Evolutionary conservation across 2,113 vertebrate species (phyloP).

Genomic region (Acrocephalus arundinaceus): DNA sequence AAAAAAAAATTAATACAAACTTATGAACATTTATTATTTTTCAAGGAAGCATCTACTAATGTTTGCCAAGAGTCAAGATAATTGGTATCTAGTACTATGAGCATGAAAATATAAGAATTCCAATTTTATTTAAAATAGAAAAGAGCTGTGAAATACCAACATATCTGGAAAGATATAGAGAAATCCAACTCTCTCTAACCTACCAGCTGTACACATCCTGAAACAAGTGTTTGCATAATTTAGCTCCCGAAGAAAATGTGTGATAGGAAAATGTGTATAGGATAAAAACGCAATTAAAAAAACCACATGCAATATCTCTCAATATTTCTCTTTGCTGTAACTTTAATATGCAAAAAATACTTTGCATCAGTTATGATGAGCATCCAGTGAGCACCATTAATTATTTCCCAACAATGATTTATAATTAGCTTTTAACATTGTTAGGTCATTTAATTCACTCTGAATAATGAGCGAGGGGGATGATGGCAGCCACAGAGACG

Average conservation of each 20-base stretch:
- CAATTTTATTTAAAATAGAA: neutral
- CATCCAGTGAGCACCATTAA: neutral
- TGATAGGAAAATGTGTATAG: rapidly evolving
- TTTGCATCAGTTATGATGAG: neutral
- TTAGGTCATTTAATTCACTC: neutral
- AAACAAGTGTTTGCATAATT: neutral
- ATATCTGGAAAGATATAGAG: neutral
- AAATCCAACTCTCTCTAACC: neutral
- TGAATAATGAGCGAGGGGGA: neutral
- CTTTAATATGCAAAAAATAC: neutral
- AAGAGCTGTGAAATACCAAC: neutral
- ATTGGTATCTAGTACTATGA: neutral
- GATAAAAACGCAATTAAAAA: neutral
- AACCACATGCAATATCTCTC: neutral
- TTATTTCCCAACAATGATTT: neutral
- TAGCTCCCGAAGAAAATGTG: neutral
- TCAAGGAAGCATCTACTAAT: neutral
- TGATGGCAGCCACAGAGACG: neutral
- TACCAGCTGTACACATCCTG: neutral
- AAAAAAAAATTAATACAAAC: neutral
- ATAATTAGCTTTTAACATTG: neutral
- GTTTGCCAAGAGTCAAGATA: neutral
- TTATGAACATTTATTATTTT: neutral
- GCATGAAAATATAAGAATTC: neutral
- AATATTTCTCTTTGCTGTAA: neutral